Percentiles rank a stretch among this genome's conserved stretches.
Conservation (phyloP, 2,888 invertebrate species). For the Drosophila flavopinicola region DNA sequence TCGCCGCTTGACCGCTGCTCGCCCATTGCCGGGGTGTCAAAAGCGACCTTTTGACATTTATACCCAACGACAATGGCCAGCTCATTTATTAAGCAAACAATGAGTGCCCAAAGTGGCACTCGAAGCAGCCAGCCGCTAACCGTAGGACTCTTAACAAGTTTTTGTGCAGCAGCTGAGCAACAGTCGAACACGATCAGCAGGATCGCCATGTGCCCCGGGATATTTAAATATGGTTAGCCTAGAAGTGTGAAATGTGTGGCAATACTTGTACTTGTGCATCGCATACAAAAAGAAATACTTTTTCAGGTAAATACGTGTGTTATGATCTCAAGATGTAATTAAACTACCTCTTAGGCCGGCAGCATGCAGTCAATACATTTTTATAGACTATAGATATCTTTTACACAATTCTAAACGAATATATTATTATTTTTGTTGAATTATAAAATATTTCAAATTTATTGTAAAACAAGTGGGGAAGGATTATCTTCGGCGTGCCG, state of each 20-base stretch:
- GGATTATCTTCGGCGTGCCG: no score
- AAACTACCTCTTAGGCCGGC: neutral
- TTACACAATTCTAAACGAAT: no score
- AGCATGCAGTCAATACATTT: constrained; percentile 1
- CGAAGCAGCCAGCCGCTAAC: constrained; percentile 8
- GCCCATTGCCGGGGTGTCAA: constrained; percentile 65
- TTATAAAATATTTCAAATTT: no score
- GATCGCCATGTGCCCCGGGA: constrained; percentile 12
- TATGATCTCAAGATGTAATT: neutral
- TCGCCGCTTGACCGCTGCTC: constrained; percentile 67
- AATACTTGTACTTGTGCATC: neutral
- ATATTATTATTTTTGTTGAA: no score
- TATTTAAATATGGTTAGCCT: constrained; percentile 55
- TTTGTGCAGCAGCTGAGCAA: constrained; percentile 63
- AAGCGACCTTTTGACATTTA: constrained; percentile 76
- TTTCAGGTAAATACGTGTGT: constrained; percentile 27
- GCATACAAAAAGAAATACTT: neutral
- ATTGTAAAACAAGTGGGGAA: no score
- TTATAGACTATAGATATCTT: no score
- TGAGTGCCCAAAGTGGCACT: constrained; percentile 59
- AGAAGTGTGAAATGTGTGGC: constrained; percentile 59
- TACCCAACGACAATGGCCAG: constrained; percentile 68
- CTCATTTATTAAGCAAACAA: constrained; percentile 77
- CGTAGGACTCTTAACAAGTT: constrained; percentile 48
- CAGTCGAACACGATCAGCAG: constrained; percentile 24